Base-by-base conservation (phyloP, 2,113 vertebrate species). In the Pelusios castaneus region DNA sequence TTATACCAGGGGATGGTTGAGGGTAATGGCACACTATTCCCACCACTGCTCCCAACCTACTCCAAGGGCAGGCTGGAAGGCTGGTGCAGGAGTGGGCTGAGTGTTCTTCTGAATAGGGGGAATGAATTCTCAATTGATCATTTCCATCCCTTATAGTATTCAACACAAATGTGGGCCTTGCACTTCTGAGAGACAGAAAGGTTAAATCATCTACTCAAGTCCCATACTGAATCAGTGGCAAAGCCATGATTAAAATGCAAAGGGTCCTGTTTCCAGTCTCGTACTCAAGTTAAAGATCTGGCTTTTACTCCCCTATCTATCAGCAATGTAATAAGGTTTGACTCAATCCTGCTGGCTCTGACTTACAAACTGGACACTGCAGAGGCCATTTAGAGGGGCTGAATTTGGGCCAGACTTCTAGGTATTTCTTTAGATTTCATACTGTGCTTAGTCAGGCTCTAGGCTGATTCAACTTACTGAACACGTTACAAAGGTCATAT, bases 241-340 rank as follows among this genome's bases (percentile, higher is more conserved):
- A 31, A 63, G 60, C 60, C 60, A 63, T 63, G 60, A 19, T 67
- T 19, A 67, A 8, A 67, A 67, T 75, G 43, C 41, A 76, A 6
- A 43, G 91, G 77, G 52, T 95, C 84, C 91, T 92, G 95, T 95
- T 96, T 94, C 92, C 93, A 96, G 96, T 95, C 92, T 92, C 63
- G 3, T 27, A 84, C 91, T 94, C 96, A 95, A 38, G 94, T 77
- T 90, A 94, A 96, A 94, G 91, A 82, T 91, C 95, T 94, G 96
- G 89, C 86, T 84, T 78, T 73, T 31, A 81, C 84, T 3, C 24
- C 95, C 93, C 86, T 14, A 0, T 93, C 88, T 55, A 95, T 85
- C 92, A 93, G 92, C 84, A 92, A 54, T 82, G 92, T 90, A 97
- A 95, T 84, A 90, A 95, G 88, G 0, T 0, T 78, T 93, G 76